These are phyloP conservation scores for Brachycybe producta DNA, from an alignment of 2,888 invertebrate species.

Conservation along the genomic window DNA sequence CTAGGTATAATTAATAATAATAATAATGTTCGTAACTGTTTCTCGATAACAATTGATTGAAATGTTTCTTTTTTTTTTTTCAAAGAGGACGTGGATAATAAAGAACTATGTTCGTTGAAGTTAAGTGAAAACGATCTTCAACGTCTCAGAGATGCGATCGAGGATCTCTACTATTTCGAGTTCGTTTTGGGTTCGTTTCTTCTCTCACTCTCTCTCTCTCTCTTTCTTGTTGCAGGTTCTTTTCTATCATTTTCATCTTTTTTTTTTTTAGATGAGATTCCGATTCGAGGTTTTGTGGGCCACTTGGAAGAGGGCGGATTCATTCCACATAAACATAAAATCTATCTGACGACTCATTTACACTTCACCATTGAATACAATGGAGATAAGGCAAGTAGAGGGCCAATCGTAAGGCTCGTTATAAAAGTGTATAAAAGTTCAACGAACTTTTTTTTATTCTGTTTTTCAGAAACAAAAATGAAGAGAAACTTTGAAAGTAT, in stretches of 20 bases:
- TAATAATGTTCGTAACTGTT: not conserved
- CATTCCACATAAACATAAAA: conserved; percentile 39
- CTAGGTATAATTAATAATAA: conserved; percentile 28
- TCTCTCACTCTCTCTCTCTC: not conserved
- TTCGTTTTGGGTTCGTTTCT: conserved; percentile 35
- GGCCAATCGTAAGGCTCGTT: not conserved
- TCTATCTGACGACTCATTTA: conserved; percentile 39
- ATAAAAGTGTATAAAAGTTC: not conserved
- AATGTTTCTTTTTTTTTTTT: conserved; percentile 17
- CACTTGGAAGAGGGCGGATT: conserved; percentile 39
- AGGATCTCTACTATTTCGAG: conserved; percentile 42
- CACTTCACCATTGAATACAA: conserved; percentile 39
- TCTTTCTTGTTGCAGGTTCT: not conserved
- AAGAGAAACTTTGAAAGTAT: no score
- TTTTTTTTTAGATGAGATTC: conserved; percentile 37
- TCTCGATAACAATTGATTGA: not conserved
- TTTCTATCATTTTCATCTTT: not conserved
- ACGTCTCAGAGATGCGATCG: conserved; percentile 36
- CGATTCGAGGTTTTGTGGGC: conserved; percentile 39
- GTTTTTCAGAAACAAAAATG: no score
- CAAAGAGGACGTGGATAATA: conserved; percentile 32
- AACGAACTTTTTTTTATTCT: conserved; percentile 19
- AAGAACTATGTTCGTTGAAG: conserved; percentile 34
- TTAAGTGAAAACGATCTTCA: conserved; percentile 33
- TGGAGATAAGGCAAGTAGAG: conserved; percentile 32